Conservation (phyloP, 2,888 invertebrate species). For the Ennomos fuscantarius region DNA sequence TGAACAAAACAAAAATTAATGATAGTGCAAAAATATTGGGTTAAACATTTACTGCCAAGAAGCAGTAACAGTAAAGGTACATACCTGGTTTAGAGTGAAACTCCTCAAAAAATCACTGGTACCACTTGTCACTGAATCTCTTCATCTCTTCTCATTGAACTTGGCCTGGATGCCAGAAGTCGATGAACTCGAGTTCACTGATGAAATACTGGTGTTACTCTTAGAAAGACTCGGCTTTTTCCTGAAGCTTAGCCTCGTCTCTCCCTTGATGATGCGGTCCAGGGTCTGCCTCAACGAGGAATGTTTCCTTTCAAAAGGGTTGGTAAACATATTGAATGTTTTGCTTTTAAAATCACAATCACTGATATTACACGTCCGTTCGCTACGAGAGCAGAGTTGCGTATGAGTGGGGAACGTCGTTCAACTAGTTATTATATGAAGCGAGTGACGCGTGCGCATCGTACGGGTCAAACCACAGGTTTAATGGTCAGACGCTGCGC, state of each 20-base stretch:
- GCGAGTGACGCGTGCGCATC: slow-evolving; percentile 44
- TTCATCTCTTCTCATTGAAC: slow-evolving; percentile 68
- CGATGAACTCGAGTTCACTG: slow-evolving; percentile 61
- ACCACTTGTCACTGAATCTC: slow-evolving; percentile 53
- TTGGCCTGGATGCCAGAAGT: slow-evolving; percentile 53
- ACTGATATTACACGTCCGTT: slow-evolving; percentile 51
- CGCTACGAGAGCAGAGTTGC: slow-evolving; percentile 44
- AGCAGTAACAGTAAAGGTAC: slow-evolving; percentile 42
- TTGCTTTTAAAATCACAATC: slow-evolving; percentile 31
- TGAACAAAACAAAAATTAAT: no score
- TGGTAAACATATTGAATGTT: slow-evolving; percentile 85
- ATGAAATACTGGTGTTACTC: slow-evolving; percentile 62
- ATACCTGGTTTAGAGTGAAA: slow-evolving; percentile 63
- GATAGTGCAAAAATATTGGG: no score
- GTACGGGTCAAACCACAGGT: slow-evolving; percentile 53
- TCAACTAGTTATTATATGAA: slow-evolving; percentile 59
- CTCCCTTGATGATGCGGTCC: slow-evolving; percentile 85
- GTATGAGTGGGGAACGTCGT: slow-evolving; percentile 49
- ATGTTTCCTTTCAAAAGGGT: slow-evolving; percentile 89
- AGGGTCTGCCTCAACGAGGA: slow-evolving; percentile 87
- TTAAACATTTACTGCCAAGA: no score
- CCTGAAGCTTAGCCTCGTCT: slow-evolving; percentile 69
- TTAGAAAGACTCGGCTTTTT: slow-evolving; percentile 63
- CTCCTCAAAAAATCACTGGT: slow-evolving; percentile 61
- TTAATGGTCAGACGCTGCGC: slow-evolving; percentile 43